These are phyloP conservation scores for Galendromus occidentalis DNA, from an alignment of 1,140 invertebrate genomes.

Conservation along the genomic window DNA sequence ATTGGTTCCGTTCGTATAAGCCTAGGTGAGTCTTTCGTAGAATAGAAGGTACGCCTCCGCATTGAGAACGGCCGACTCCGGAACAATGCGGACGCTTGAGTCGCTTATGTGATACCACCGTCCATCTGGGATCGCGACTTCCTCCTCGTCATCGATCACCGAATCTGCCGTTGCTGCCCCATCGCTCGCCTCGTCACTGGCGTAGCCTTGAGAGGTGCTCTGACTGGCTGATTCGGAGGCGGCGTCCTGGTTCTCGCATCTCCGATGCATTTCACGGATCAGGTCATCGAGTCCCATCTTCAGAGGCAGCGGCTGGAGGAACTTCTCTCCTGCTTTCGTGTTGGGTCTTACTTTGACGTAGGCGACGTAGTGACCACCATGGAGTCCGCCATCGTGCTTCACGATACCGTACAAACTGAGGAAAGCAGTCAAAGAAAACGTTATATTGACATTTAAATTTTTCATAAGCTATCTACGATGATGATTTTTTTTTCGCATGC, in stretches of 20 bases:
- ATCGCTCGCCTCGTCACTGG: conserved; percentile 19
- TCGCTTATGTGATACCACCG: conserved; percentile 88
- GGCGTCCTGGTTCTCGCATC: conserved; percentile 13
- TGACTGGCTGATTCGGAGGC: background rate
- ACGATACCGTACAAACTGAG: conserved; percentile 77
- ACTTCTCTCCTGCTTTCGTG: conserved; percentile 22
- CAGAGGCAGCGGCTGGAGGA: conserved; percentile 23
- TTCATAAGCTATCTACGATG: no score
- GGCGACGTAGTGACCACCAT: conserved; percentile 86
- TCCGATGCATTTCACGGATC: conserved; percentile 18
- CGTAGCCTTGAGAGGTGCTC: conserved; percentile 17
- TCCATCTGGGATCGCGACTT: conserved; percentile 31
- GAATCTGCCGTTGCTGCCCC: background rate
- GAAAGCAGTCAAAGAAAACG: conserved; percentile 28
- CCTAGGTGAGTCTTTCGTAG: conserved; percentile 48
- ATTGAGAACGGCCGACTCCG: conserved; percentile 54
- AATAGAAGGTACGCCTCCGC: conserved; percentile 91
- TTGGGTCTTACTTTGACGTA: conserved; percentile 41
- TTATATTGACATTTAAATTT: no score
- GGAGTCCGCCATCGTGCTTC: conserved; percentile 70
- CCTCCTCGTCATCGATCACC: background rate
- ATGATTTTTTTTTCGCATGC: conserved; percentile 13
- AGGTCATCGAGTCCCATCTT: conserved; percentile 20
- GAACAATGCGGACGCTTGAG: conserved; percentile 52
- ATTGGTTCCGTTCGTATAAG: background rate